Conservation (phyloP, 2,797 vertebrate species). For the Ptychobarbus kaznakovi region DNA sequence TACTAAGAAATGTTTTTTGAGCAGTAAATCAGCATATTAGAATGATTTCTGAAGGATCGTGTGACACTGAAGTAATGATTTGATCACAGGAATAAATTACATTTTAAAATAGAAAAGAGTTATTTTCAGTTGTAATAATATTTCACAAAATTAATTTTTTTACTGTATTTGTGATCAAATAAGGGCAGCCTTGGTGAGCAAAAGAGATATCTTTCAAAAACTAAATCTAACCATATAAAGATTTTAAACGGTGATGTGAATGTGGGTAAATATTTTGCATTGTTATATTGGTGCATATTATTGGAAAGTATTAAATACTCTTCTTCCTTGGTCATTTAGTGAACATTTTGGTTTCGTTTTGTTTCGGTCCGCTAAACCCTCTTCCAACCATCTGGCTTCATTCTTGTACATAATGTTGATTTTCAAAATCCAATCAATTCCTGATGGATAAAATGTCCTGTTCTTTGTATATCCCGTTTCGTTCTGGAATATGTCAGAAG, state of each 20-base stretch:
- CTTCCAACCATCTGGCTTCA: neutral
- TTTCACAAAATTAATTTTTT: neutral
- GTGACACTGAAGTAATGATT: neutral
- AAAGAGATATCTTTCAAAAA: too few relatives aligned
- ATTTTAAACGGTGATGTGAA: neutral
- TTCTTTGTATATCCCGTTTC: neutral
- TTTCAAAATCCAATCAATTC: conserved; percentile 18
- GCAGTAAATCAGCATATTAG: too few relatives aligned
- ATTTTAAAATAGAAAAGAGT: neutral
- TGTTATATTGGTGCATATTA: neutral
- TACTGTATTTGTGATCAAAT: too few relatives aligned
- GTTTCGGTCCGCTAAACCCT: too few relatives aligned
- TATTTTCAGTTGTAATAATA: neutral
- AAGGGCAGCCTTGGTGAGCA: neutral
- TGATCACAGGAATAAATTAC: neutral
- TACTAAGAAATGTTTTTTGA: too few relatives aligned
- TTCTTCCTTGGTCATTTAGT: neutral
- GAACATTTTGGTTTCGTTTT: neutral
- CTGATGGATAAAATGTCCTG: neutral
- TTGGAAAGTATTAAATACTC: neutral
- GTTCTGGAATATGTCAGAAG: neutral
- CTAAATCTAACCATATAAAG: neutral
- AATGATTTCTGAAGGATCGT: too few relatives aligned
- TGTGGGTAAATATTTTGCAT: neutral
- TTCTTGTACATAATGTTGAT: neutral